Conservation (phyloP, 2,113 vertebrate genomes). For the Varanus salvator region DNA sequence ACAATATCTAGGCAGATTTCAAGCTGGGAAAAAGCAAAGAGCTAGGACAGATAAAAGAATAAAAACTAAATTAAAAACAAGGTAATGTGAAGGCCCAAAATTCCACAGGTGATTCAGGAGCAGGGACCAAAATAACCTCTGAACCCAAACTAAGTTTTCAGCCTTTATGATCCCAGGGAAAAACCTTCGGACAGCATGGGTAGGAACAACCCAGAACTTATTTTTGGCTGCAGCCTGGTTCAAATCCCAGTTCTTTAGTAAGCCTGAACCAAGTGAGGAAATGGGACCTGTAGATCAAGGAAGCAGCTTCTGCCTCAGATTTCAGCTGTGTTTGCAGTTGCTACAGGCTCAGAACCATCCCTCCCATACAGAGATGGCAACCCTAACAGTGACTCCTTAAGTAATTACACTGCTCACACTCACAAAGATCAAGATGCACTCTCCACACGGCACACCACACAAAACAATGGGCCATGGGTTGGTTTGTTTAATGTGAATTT, state of each 20-base stretch:
- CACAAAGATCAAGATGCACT: background rate
- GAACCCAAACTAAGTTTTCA: background rate
- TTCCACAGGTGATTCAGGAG: background rate
- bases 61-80: no score
- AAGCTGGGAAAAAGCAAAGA: no score
- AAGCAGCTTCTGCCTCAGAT: background rate
- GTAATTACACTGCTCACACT: background rate
- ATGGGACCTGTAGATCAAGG: no score
- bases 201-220: background rate
- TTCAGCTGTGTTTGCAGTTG: background rate
- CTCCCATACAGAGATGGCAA: background rate
- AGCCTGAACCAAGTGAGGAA: background rate
- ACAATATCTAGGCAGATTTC: no score
- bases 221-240: background rate
- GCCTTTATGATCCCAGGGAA: background rate
- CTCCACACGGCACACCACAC: background rate
- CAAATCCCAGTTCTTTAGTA: background rate
- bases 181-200: background rate
- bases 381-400: background rate
- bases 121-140: no score
- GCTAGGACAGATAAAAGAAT: no score
- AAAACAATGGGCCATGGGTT: background rate
- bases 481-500: constrained; percentile 17
- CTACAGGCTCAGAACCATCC: no score
- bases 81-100: no score